Evolutionary conservation across 2,888 invertebrate species (phyloP).

Genomic region (Glaucopsyche alexis): DNA sequence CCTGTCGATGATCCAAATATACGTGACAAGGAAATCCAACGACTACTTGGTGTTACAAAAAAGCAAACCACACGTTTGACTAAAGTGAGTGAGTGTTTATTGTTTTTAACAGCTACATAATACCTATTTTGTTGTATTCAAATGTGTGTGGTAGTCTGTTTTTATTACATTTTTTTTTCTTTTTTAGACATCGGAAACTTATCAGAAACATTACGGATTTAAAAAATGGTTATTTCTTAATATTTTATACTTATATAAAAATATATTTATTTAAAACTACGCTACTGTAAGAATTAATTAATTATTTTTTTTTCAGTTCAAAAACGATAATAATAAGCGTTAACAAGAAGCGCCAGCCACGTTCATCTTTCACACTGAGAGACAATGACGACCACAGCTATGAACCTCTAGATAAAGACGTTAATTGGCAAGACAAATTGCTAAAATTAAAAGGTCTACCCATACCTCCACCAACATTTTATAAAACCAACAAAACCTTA

Average conservation of each 20-base stretch:
- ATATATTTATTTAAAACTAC: neutral
- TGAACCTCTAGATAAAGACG: neutral
- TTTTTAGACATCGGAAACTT: neutral
- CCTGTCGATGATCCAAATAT: conserved; percentile 53
- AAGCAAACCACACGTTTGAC: conserved; percentile 18
- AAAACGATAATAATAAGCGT: conserved; percentile 32
- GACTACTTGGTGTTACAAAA: conserved; percentile 53
- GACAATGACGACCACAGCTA: neutral
- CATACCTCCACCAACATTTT: neutral
- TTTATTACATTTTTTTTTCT: neutral
- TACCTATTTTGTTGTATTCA: neutral
- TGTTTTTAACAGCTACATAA: neutral
- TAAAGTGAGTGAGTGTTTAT: neutral
- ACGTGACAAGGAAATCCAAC: conserved; percentile 62
- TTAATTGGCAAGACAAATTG: neutral
- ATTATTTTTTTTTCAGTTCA: conserved; percentile 28
- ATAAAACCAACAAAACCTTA: neutral
- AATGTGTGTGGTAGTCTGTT: neutral
- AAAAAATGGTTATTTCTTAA: neutral
- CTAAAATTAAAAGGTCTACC: neutral
- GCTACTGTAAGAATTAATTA: neutral
- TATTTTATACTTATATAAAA: neutral
- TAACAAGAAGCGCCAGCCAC: neutral
- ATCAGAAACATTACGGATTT: neutral
- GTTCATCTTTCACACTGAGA: neutral